Evolutionary conservation across 2,797 vertebrate genomes (phyloP), one percentile per base, ranked within the genome.

Genomic region (Anisognathus igniventris): DNA sequence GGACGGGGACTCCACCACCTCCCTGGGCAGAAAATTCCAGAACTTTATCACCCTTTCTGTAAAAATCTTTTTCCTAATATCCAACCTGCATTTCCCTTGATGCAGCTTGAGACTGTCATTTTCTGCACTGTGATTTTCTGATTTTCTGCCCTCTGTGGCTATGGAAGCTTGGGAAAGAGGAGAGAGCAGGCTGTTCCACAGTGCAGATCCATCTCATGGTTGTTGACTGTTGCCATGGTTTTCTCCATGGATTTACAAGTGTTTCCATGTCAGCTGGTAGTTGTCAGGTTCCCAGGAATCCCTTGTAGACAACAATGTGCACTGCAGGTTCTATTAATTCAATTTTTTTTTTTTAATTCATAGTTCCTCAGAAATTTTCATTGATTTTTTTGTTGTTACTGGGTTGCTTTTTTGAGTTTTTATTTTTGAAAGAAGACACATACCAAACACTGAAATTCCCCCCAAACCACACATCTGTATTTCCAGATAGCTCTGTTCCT

Each of bases 391-490:
- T 82, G 65, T 83, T 62, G 11, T 20, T n/a, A 5, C 3, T 58
- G 12, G 8, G 2, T 20, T 23, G 21, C 0, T 5, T 35, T 24
- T 12, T 67, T 13, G 14, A 21, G 19, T 0, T 8, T 17, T 37
- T n/a, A n/a, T 72, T 48, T 70, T 60, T 44, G 2, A 56, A 90
- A 72, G 35, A 61, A 92, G 86, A 39, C 12, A 86, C 77, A 37
- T 40, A 50, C 35, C 24, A 51, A 44, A 50, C 54, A 27, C 6
- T 40, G 58, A 60, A 11, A 81, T 73, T 88, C 30, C 44, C 44
- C 77, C 76, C 44, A 84, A 75, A 37, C 10, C 25, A 70, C 0
- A 0, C 31, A 74, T 74, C 28, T 80, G 25, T 10, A 40, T 66
- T 91, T 91, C 31, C 57, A 84, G 35, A 18, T 18, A 42, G 25